phyloP scores from a whole-genome alignment of 2,797 vertebrate genomes.

The Otolemur crassicaudatus region DNA sequence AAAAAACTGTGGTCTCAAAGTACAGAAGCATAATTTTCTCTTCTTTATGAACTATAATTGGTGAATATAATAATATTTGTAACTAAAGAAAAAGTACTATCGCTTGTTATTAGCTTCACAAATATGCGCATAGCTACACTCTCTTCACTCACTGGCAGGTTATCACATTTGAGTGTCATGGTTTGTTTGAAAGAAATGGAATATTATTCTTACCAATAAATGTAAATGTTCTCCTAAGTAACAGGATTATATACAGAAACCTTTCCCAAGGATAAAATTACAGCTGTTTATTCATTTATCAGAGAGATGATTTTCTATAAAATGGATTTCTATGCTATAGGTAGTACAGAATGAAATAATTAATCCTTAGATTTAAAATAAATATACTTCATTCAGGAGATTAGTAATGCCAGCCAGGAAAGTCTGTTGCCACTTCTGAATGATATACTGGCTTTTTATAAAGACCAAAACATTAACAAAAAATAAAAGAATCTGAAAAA shows the following conservation, averaged over 20 bases:
- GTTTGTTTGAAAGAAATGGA: constrained; percentile 77
- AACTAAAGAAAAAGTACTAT: constrained; percentile 42
- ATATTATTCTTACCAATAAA: constrained; percentile 76
- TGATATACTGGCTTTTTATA: constrained; percentile 69
- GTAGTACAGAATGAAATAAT: constrained; percentile 80
- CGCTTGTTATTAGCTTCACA: constrained; percentile 77
- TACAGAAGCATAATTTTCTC: constrained; percentile 79
- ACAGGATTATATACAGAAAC: constrained; percentile 66
- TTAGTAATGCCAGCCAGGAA: constrained; percentile 71
- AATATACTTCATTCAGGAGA: constrained; percentile 73
- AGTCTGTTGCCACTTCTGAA: constrained; percentile 67
- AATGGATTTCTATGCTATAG: constrained; percentile 60
- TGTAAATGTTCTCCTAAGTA: constrained; percentile 63
- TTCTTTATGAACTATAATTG: constrained; percentile 80
- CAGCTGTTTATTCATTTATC: constrained; percentile 73
- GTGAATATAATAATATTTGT: constrained; percentile 81
- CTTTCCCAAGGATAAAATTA: constrained; percentile 78
- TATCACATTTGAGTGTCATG: constrained; percentile 70
- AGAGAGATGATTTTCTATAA: constrained; percentile 71
- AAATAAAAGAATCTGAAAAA: constrained; percentile 73
- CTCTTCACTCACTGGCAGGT: constrained; percentile 61
- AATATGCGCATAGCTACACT: constrained; percentile 66
- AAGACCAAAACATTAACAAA: constrained; percentile 77
- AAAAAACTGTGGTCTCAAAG: constrained; percentile 77
- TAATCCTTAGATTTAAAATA: constrained; percentile 82